Conservation (phyloP, 53 echinoderm and acorn worm genomes). For the Astropecten irregularis region DNA sequence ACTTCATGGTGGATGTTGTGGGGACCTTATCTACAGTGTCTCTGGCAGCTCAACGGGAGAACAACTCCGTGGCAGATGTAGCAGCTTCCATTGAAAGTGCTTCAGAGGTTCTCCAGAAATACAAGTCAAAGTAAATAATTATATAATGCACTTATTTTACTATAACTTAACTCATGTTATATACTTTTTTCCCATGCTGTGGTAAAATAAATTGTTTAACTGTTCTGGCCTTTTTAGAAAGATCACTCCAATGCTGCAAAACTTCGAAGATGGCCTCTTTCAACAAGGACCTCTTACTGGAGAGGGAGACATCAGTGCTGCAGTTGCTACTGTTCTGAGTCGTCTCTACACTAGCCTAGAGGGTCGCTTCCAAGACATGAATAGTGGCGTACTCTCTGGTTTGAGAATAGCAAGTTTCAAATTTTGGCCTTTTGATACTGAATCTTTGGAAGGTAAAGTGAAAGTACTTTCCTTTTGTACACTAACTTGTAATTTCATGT, state of each 20-base stretch:
- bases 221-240: no score
- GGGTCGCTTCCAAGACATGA: slow-evolving; percentile 53
- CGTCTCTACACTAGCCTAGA: slow-evolving; percentile 6
- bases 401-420: slow-evolving; percentile 40
- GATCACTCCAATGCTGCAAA: no score
- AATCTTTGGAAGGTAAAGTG: slow-evolving; percentile 35
- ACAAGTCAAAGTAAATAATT: not conserved
- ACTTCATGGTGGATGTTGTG: slow-evolving; percentile 56
- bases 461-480: no score
- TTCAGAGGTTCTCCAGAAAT: not conserved
- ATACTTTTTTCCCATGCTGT: no score
- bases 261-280: no score
- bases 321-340: slow-evolving; percentile 1
- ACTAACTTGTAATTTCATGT: no score
- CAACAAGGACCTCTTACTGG: no score
- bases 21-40: slow-evolving; percentile 30
- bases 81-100: slow-evolving; percentile 30
- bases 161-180: no score
- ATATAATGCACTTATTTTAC: no score
- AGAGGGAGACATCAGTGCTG: not conserved
- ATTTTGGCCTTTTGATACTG: slow-evolving; percentile 54
- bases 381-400: slow-evolving; percentile 18
- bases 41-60: slow-evolving; percentile 26
- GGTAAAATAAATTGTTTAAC: no score
- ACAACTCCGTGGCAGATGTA: slow-evolving; percentile 46